Evolutionary conservation across 2,888 invertebrate species (phyloP), one percentile per base, ranked within the genome.

Genomic region (Cephalotes varians): DNA sequence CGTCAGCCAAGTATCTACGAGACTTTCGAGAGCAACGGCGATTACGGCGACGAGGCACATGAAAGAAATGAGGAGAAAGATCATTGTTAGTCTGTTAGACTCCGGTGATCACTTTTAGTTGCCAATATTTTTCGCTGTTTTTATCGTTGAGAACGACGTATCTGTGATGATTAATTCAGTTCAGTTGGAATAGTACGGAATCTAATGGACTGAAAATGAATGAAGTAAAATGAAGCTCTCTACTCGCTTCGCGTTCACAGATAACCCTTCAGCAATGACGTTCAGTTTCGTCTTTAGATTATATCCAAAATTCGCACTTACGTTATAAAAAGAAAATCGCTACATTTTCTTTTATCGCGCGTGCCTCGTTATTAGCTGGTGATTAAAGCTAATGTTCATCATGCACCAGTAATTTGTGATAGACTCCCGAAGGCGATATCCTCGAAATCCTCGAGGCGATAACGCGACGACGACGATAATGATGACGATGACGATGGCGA

Each of bases 401-500:
- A 71, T 56, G 44, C 76, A 71, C 81, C 87, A 87, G 82, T 84
- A 83, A 87, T 88, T 89, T 89, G 89, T 89, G 89, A 89, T 89
- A 89, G 85, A 67, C 77, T 77, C 67, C 60, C 64, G 44, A 77
- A 73, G 65, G 60, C 81, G 83, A 80, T 56, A 65, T 86, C 51
- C 47, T 62, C 76, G 76, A 73, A 62, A 51, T 37, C 15, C 40
- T 72, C 54, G 51, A 56, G 71, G 28, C 12, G 54, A 25, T 44
- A 18, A 56, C 37, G n/a, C n/a, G 40, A n/a, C 12, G 54, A 18
- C 54, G 4, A 47, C 40, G 40, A 51, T 34, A 51, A 76, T 31
- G n/a, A 72, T 76, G 64, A 65, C 87, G 80, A 77, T 21, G 79
- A 76, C 58, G 54, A 82, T 71, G 82, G 85, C 51, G 65, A 80